Evolutionary conservation across 2,888 invertebrate species (phyloP), one percentile per base, ranked within the genome.

Genomic region (Euphydryas editha): DNA sequence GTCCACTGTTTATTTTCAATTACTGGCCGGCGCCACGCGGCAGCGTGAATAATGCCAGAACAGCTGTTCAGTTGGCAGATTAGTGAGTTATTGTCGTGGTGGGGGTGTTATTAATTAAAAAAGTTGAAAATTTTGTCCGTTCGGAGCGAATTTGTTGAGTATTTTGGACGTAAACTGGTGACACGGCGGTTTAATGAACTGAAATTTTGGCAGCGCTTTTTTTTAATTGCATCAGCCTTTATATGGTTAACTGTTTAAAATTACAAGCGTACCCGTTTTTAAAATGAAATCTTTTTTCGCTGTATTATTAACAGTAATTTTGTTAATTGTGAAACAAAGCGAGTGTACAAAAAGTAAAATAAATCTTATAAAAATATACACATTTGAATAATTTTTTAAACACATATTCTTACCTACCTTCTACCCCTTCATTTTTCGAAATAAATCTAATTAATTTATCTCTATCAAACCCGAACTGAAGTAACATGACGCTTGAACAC

Each of bases 1-100:
- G 84, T 79, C 74, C 81, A 74, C 77, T 88, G 88, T 87, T 88
- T 88, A 84, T 86, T 87, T 87, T 88, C 87, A 85, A 88, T 88
- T 88, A 87, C 81, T 77, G 81, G 73, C 75, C 78, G 76, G 71
- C 72, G 71, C 78, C 54, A 71, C 72, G 71, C 77, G 54, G 54
- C 18, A 54, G 54, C 54, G 54, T 54, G 79, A 78, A 78, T 77
- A 78, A 80, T 78, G 75, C 82, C 73, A 75, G 76, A 78, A 78
- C 81, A 81, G 80, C 80, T 81, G 81, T 78, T 76, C 74, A 74
- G 69, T 70, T 78, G 78, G 78, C 81, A 79, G 81, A 83, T 83
- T 83, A 83, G 80, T 82, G 82, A 80, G 74, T 81, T 80, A 83
- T 82, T 75, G 77, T 79, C 74, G 75, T 73, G 68, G 72, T 65